phyloP scores from a whole-genome alignment of 2,888 invertebrate genomes.

The Melanostoma mellinum region DNA sequence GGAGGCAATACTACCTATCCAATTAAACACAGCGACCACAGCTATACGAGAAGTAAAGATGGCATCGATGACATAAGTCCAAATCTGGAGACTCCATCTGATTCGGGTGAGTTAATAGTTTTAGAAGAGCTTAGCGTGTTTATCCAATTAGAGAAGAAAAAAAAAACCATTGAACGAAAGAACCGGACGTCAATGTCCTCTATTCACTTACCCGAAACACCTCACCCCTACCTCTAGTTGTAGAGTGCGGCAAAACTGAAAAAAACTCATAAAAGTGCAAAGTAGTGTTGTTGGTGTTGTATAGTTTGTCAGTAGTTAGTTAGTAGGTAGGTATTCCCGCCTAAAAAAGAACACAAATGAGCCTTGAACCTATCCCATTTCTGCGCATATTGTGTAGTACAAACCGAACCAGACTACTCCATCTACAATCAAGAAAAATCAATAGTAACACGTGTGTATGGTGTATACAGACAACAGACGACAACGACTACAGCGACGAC shows the following conservation, averaged over 20 bases:
- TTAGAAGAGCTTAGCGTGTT: constrained; percentile 41
- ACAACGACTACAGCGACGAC: neutral
- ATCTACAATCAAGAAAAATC: constrained; percentile 52
- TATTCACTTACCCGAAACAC: constrained; percentile 4
- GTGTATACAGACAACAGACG: constrained; percentile 7
- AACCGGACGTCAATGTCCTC: constrained; percentile 59
- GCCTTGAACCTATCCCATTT: constrained; percentile 73
- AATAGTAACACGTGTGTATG: constrained; percentile 68
- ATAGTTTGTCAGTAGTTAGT: no score
- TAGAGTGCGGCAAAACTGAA: neutral
- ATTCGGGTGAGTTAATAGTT: constrained; percentile 88
- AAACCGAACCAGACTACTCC: constrained; percentile 55
- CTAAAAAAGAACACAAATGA: constrained; percentile 54
- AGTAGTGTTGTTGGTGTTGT: neutral
- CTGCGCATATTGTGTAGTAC: constrained; percentile 66
- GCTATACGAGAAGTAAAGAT: constrained; percentile 86
- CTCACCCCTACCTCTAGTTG: constrained; percentile 3
- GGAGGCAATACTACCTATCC: constrained; percentile 47
- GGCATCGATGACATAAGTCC: constrained; percentile 85
- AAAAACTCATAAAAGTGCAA: constrained; percentile 39
- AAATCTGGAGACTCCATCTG: constrained; percentile 93
- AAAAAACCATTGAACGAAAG: no score
- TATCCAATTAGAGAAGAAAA: constrained; percentile 54
- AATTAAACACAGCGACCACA: constrained; percentile 84
- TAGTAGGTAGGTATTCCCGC: constrained; percentile 42